Evolutionary conservation across 1,140 invertebrate genomes (phyloP), one percentile per base, ranked within the genome.

Genomic region (Plectus sambesii): DNA sequence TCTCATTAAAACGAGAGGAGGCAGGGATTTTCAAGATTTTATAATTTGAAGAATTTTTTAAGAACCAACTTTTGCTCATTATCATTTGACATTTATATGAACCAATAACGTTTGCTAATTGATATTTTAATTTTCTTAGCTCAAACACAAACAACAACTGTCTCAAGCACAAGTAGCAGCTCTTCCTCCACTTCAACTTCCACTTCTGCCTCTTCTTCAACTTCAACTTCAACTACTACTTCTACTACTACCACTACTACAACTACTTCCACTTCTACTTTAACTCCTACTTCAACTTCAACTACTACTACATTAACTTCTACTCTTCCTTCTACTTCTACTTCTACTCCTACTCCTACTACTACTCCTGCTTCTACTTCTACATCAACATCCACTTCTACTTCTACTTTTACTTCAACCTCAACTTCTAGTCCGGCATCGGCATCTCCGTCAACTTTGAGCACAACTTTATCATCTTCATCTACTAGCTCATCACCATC

Each of bases 231-330:
- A 12, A 33, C 30, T 33, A 33, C 30, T 33, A 33, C 30, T 33
- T 12, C 30, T 33, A 33, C 30, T 33, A 33, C 30, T 33, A 33
- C 30, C 30, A 33, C 30, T 33, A 33, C 30, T 33, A 33, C 30
- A 33, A 33, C 30, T 33, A 33, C 30, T 33, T 12, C 30, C 12
- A 33, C 30, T 33, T 12, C 30, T 33, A 33, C 30, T 33, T 12
- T n/a, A 12, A 33, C 30, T 33, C 12, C 30, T 33, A 33, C 30
- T 33, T 12, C 30, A 12, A 33, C 30, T 33, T 12, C 30, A 12
- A 33, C 30, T 33, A 33, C 30, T 33, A 33, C 30, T 33, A 33
- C 30, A 12, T 12, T n/a, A 12, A 33, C 30, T 33, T 12, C 30
- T 33, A 33, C 30, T 33, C 12, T n/a, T n/a, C 12, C 30, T 33